Evolutionary conservation across 2,113 vertebrate genomes (phyloP), one percentile per base, ranked within the genome.

Genomic region (Myotis yumanensis): DNA sequence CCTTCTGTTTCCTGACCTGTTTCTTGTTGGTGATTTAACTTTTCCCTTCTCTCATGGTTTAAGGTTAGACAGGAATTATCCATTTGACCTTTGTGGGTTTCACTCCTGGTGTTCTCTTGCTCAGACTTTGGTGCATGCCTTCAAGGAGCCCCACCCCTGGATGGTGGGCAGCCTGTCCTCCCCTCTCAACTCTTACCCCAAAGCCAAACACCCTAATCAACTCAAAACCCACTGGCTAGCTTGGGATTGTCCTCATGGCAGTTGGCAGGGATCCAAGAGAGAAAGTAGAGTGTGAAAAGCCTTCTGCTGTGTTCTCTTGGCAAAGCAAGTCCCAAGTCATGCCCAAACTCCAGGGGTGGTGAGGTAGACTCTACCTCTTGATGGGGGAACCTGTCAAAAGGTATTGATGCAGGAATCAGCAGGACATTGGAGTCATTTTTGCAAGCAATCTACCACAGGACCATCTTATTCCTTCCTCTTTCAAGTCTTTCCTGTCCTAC

Each of bases 61-160:
- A 72, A 71, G 32, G 6, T 89, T 83, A 96, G 59, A 92, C 52
- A 92, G 86, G 73, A 95, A 83, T 93, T 90, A 88, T 83, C 77
- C 25, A 71, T 71, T 80, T 96, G 89, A 95, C 66, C 77, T 94
- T 95, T 95, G 68, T 92, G 64, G 90, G 40, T 96, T 92, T 95
- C n/a, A 51, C 52, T 90, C 28, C 81, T 93, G 84, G 66, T 77
- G 35, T 89, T 52, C 92, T 91, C 73, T 96, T 94, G 72, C 72
- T 94, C 68, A 91, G 66, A 92, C 76, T 81, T 87, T 37, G n/a
- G 23, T 68, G 0, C 12, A 37, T 23, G 18, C 69, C 64, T 94
- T 75, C 71, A 51, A 30, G 37, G 88, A 93, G 35, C 66, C 43
- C 40, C 32, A 54, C 32, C 75, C 40, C 4, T 46, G 37, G 25